phyloP scores from a whole-genome alignment of 2,888 invertebrate genomes.

The Parnassius glacialis region DNA sequence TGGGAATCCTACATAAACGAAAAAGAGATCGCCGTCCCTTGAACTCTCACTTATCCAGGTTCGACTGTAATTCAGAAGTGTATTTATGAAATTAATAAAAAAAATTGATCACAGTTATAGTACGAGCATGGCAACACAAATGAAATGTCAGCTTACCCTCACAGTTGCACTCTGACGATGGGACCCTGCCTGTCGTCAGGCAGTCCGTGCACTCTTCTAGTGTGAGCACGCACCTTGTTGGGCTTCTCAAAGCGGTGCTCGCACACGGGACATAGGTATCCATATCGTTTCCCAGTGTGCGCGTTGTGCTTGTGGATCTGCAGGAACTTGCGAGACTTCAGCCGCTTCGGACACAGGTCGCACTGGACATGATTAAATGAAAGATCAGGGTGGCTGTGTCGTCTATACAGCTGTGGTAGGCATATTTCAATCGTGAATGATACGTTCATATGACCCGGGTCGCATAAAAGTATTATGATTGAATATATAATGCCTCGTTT shows the following conservation, averaged over 20 bases:
- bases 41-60: too few relatives aligned
- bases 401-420: too few relatives aligned
- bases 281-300: conserved; percentile 67
- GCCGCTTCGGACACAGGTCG: conserved; percentile 68
- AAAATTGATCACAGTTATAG: too few relatives aligned
- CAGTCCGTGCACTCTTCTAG: conserved; percentile 61
- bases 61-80: too few relatives aligned
- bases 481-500: too few relatives aligned
- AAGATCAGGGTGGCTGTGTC: background rate
- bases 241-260: conserved; percentile 71
- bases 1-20: too few relatives aligned
- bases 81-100: too few relatives aligned
- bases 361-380: conserved; percentile 44
- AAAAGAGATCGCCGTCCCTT: too few relatives aligned
- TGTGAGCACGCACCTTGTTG: conserved; percentile 70
- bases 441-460: too few relatives aligned
- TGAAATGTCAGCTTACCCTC: background rate
- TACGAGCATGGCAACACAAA: too few relatives aligned
- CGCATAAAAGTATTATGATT: too few relatives aligned
- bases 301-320: conserved; percentile 74
- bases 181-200: conserved; percentile 59
- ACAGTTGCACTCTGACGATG: conserved; percentile 58
- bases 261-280: conserved; percentile 65
- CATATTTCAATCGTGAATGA: too few relatives aligned
- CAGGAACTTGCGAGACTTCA: conserved; percentile 71